phyloP scores from a whole-genome alignment of 1,140 invertebrate species.

The Calliphora vicina region DNA sequence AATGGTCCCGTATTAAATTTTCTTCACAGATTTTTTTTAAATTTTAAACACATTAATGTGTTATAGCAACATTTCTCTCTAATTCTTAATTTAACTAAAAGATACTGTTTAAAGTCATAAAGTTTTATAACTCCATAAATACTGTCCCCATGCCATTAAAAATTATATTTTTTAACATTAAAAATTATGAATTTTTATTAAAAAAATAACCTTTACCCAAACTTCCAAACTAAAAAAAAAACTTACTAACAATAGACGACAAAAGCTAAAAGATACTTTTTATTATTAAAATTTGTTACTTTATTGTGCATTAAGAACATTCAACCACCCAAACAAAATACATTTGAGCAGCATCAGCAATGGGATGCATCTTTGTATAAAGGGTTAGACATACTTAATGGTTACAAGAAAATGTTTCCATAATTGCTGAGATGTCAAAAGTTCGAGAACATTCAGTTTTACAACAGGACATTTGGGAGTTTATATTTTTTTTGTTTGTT shows the following conservation, averaged over 20 bases:
- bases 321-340: not conserved
- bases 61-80: too few relatives aligned
- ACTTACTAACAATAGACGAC: not conserved
- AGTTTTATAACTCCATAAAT: not conserved
- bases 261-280: not conserved
- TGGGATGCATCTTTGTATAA: not conserved
- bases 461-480: not conserved
- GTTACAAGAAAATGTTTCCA: not conserved
- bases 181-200: not conserved
- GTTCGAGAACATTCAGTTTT: not conserved
- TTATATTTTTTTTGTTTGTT: not conserved
- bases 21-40: too few relatives aligned
- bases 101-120: not conserved
- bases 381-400: not conserved
- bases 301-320: not conserved
- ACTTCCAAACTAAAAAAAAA: too few relatives aligned
- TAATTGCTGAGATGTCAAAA: conserved; percentile 18
- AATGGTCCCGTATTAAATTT: too few relatives aligned
- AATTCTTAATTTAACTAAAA: too few relatives aligned
- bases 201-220: not conserved
- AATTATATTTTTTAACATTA: not conserved
- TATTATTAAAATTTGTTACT: not conserved
- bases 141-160: not conserved
- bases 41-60: too few relatives aligned
- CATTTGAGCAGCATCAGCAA: not conserved